These are phyloP conservation scores for Amphipoea lucens DNA, from an alignment of 2,888 invertebrate species.

Conservation along the genomic window DNA sequence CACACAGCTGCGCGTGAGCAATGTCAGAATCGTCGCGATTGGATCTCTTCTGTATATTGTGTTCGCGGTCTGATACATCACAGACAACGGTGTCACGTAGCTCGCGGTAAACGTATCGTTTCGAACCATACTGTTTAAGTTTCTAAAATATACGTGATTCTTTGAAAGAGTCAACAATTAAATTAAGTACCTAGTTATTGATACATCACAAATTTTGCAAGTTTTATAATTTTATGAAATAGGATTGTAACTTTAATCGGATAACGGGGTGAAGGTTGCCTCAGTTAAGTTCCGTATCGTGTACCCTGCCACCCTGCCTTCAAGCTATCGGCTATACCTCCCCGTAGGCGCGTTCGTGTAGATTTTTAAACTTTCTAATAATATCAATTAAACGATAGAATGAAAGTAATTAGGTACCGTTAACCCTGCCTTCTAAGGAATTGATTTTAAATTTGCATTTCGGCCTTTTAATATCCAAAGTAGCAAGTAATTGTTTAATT, in stretches of 20 bases:
- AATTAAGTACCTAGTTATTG: constrained; percentile 57
- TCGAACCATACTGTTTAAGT: constrained; percentile 66
- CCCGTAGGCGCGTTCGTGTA: constrained; percentile 55
- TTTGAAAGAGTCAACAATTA: constrained; percentile 62
- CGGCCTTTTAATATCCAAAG: constrained; percentile 68
- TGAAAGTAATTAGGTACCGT: constrained; percentile 56
- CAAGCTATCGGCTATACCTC: constrained; percentile 45
- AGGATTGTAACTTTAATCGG: constrained; percentile 58
- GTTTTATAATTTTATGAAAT: constrained; percentile 64
- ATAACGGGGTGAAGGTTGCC: constrained; percentile 61
- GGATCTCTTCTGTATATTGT: constrained; percentile 69
- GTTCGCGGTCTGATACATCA: constrained; percentile 55
- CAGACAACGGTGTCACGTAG: constrained; percentile 39
- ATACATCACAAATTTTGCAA: constrained; percentile 69
- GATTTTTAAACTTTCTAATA: constrained; percentile 59
- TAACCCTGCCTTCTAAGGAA: constrained; percentile 73
- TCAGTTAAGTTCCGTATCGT: constrained; percentile 51
- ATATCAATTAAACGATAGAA: constrained; percentile 61
- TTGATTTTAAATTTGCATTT: constrained; percentile 78
- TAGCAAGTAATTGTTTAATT: constrained; percentile 60
- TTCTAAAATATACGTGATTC: constrained; percentile 64
- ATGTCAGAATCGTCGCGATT: constrained; percentile 63
- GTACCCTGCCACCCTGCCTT: constrained; percentile 44
- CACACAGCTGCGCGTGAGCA: constrained; percentile 71
- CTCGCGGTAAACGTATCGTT: constrained; percentile 61